Evolutionary conservation across 2,888 invertebrate genomes (phyloP).

Genomic region (Ferrisia virgata): DNA sequence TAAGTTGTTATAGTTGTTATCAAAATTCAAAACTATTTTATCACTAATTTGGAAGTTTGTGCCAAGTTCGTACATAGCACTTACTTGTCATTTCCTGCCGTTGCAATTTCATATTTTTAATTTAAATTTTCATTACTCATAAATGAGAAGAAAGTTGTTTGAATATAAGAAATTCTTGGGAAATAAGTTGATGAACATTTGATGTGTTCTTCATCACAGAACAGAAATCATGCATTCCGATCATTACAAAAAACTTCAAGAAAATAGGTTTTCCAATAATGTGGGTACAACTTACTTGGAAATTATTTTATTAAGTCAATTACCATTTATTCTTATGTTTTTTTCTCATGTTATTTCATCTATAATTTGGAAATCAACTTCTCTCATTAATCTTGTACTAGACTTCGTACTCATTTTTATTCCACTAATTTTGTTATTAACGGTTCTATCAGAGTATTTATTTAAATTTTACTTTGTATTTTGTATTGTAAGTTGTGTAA

Average conservation of each 20-base stretch:
- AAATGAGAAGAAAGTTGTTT: no score
- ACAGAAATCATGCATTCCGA: not conserved
- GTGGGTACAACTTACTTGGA: constrained; percentile 43
- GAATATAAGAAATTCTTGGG: no score
- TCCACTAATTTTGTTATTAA: constrained; percentile 53
- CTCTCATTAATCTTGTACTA: constrained; percentile 48
- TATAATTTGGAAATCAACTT: not conserved
- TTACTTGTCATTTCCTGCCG: no score
- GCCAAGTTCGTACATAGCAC: no score
- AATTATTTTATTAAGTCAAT: constrained; percentile 29
- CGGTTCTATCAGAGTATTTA: constrained; percentile 52
- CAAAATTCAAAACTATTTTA: no score
- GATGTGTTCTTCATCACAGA: no score
- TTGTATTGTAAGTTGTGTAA: constrained; percentile 50
- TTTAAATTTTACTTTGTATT: constrained; percentile 49
- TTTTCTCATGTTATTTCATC: not conserved
- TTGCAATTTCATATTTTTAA: no score
- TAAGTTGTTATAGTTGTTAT: no score
- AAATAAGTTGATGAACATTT: no score
- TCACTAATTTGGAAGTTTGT: no score
- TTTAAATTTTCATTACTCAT: no score
- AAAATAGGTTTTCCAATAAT: constrained; percentile 42
- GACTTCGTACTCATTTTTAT: constrained; percentile 52
- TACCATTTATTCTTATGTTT: constrained; percentile 41
- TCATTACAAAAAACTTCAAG: constrained; percentile 40